phyloP scores from a whole-genome alignment of 2,113 vertebrate genomes.

The Seriola dumerili region DNA sequence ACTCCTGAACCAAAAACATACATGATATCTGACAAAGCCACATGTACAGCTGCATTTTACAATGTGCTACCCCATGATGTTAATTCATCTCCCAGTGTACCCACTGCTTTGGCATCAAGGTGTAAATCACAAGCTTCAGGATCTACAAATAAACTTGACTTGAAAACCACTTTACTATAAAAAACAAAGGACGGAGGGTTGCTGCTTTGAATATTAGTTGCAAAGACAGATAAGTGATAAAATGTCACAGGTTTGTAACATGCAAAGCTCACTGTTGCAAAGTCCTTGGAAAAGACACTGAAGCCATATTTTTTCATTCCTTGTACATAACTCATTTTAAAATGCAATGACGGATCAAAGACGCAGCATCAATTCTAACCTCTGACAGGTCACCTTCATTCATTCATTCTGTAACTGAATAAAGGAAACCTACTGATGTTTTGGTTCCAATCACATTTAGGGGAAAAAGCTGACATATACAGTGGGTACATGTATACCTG shows the following conservation, averaged over 20 bases:
- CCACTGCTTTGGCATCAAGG: neutral
- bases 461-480: no score
- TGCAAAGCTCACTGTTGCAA: neutral
- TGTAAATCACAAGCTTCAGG: neutral
- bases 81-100: no score
- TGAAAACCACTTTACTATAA: neutral
- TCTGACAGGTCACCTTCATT: neutral
- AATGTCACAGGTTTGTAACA: neutral
- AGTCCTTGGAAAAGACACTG: neutral
- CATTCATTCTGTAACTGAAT: neutral
- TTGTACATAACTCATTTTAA: no score
- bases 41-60: no score
- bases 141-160: neutral
- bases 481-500: no score
- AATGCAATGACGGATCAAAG: neutral
- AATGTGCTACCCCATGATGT: neutral
- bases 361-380: neutral
- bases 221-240: neutral
- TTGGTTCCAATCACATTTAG: neutral
- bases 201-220: neutral
- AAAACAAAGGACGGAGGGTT: neutral
- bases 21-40: neutral
- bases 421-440: neutral
- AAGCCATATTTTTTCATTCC: neutral
- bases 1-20: neutral